A percentile compares a stretch with the other conserved stretches of the same genome.
phyloP scores from a whole-genome alignment of 2,113 vertebrate species.

The Serilophus lunatus region DNA sequence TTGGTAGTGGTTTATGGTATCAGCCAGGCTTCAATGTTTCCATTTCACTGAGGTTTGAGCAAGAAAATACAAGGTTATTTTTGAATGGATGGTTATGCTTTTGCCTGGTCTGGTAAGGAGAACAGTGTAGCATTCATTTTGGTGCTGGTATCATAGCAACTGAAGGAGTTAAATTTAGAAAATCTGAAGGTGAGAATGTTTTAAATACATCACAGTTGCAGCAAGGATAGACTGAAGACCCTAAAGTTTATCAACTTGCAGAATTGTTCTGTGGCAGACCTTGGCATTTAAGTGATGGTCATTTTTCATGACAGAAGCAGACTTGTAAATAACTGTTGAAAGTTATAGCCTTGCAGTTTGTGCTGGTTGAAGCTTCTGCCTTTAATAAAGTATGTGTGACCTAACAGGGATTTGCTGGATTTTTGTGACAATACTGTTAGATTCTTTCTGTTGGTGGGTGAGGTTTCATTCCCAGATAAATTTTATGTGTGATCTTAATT shows the following conservation, averaged over 20 bases:
- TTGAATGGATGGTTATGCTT: not conserved
- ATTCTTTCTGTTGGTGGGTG: not conserved
- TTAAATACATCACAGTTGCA: not conserved
- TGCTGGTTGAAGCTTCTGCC: not conserved
- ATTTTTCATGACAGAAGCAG: not conserved
- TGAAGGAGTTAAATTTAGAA: slow-evolving; percentile 26
- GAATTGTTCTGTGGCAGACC: not conserved
- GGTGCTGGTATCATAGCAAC: slow-evolving; percentile 37
- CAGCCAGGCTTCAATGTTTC: not conserved
- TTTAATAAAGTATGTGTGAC: not conserved
- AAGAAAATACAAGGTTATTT: not conserved
- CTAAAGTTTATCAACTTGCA: not conserved
- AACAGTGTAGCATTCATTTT: not conserved
- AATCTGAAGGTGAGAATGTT: not conserved
- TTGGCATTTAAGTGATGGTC: not conserved
- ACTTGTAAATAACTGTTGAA: not conserved
- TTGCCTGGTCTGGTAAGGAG: not conserved
- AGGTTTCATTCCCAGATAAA: not conserved
- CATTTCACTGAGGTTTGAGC: not conserved
- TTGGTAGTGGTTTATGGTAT: not conserved
- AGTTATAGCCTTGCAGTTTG: not conserved
- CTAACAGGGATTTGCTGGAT: not conserved
- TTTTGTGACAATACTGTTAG: not conserved
- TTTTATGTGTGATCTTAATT: not conserved
- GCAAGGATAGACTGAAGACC: not conserved